Conservation (phyloP, 2,797 vertebrate species). For the Alca torda region DNA sequence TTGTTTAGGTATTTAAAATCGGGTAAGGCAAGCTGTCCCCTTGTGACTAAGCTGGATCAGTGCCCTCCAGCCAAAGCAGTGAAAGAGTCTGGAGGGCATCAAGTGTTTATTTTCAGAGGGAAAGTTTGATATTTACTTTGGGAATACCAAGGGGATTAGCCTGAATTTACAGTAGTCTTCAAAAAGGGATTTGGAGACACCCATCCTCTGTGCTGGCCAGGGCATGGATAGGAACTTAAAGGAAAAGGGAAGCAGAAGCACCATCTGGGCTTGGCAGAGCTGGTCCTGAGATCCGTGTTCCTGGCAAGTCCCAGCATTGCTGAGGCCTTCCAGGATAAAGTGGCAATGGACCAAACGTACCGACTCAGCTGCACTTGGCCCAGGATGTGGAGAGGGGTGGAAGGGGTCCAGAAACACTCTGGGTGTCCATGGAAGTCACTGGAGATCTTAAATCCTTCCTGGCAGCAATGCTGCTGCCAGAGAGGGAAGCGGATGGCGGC, state of each 20-base stretch:
- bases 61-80: background rate
- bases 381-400: background rate
- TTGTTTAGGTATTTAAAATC: background rate
- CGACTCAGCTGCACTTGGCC: background rate
- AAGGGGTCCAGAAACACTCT: background rate
- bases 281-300: background rate
- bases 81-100: background rate
- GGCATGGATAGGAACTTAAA: background rate
- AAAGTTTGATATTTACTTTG: background rate
- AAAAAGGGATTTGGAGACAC: background rate
- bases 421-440: background rate
- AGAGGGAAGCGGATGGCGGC: accelerated
- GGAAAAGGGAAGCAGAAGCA: slow-evolving; percentile 7
- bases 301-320: background rate
- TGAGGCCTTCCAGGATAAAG: slow-evolving; percentile 48
- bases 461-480: background rate
- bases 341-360: background rate
- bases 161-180: background rate
- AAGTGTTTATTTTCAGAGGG: background rate
- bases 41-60: background rate
- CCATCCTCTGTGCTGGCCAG: background rate
- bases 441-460: background rate
- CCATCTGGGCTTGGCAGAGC: slow-evolving; percentile 55
- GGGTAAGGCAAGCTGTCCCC: background rate
- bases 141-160: background rate